Evolutionary conservation across 2,888 invertebrate genomes (phyloP).

Genomic region (Barypeithes pellucidus): DNA sequence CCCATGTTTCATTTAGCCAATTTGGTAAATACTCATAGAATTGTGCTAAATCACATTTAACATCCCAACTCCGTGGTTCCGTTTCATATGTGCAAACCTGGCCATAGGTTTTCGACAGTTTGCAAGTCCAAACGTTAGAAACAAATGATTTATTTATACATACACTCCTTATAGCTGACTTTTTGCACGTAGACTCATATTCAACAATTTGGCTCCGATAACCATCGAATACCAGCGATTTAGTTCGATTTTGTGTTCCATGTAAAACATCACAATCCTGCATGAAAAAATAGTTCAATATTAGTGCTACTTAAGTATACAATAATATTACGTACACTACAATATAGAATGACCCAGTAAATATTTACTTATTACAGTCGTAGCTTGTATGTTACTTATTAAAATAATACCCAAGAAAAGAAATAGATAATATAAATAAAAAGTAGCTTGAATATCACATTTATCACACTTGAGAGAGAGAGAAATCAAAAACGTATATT

Average conservation of each 20-base stretch:
- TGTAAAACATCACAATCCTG: conserved; percentile 7
- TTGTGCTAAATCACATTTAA: conserved; percentile 4
- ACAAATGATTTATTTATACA: conserved; percentile 14
- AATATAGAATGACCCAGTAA: not conserved
- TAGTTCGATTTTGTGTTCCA: not conserved
- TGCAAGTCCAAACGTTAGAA: conserved; percentile 1
- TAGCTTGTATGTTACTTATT: not conserved
- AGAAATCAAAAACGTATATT: too few relatives aligned
- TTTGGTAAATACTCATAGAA: conserved; percentile 21
- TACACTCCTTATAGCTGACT: conserved; percentile 6
- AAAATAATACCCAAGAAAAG: too few relatives aligned
- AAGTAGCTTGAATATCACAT: too few relatives aligned
- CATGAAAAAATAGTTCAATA: not conserved
- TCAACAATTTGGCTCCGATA: not conserved
- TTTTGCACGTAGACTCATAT: not conserved
- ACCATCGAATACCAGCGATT: not conserved
- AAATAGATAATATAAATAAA: too few relatives aligned
- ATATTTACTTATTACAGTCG: not conserved
- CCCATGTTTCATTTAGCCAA: conserved; percentile 20
- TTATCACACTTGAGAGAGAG: too few relatives aligned
- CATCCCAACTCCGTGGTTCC: conserved; percentile 23
- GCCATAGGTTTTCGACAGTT: not conserved
- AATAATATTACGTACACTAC: too few relatives aligned
- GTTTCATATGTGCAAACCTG: conserved; percentile 27
- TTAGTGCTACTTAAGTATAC: not conserved